phyloP scores from a whole-genome alignment of 2,113 vertebrate genomes.

The Notothenia coriiceps region DNA sequence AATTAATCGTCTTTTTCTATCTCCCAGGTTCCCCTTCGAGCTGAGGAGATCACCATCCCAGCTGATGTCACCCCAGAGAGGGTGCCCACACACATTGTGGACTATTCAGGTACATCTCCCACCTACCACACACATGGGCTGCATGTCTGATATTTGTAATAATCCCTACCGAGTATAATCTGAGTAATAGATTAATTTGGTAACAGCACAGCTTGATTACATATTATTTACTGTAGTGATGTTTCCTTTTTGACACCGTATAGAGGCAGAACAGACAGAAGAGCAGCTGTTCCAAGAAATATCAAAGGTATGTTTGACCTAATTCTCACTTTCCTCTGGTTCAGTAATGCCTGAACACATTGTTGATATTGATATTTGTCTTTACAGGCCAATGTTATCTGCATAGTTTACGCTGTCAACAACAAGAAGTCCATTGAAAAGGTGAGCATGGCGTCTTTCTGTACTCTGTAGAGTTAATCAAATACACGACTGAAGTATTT shows the following conservation, averaged over 20 bases:
- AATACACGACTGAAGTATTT: neutral
- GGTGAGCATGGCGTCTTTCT: constrained; percentile 81
- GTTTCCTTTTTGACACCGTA: constrained; percentile 40
- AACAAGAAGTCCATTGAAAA: constrained; percentile 99
- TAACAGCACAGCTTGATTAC: neutral
- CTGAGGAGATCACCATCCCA: constrained; percentile 98
- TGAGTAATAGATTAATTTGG: neutral
- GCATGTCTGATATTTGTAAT: neutral
- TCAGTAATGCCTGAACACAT: neutral
- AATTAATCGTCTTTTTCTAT: neutral
- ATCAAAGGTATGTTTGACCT: constrained; percentile 88
- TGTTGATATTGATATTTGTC: constrained; percentile 57
- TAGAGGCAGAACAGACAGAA: constrained; percentile 96
- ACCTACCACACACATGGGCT: neutral
- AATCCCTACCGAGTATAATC: neutral
- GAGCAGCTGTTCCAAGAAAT: constrained; percentile 98
- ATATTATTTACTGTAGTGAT: neutral
- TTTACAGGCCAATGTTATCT: constrained; percentile 97
- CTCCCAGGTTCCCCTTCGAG: constrained; percentile 92
- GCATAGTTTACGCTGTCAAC: constrained; percentile 98
- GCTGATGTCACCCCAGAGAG: constrained; percentile 98
- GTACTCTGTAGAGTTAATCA: neutral
- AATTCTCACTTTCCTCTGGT: neutral
- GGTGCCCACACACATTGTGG: constrained; percentile 98
- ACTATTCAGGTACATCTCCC: constrained; percentile 92